Base-by-base conservation (phyloP, 2,888 invertebrate genomes). In the Dinocampus coccinellae region DNA sequence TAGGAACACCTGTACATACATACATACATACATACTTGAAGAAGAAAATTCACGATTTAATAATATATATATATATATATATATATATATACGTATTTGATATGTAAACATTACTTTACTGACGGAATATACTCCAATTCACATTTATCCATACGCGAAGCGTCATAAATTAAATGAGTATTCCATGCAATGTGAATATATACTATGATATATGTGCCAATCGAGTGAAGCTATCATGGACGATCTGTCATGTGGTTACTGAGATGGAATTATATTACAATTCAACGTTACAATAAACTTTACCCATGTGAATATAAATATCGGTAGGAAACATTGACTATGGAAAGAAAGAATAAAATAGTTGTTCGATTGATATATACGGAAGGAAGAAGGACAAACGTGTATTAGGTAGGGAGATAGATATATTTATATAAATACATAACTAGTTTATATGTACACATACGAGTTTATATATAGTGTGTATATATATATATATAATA, bases 1-100 rank as follows among this genome's bases (percentile, higher is more conserved):
- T 85, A 86, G 82, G 84, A 82, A 85, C 86, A 85, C 85, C 85
- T 85, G 86, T 84, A 79, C 76, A 78, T 72, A 70, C 42, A 68
- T 74, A 72, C 36, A 86, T 84, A 79, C 76, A 78, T 72, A 70
- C 42, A 68, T 74, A 72, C 36, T 10, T 33, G 61, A 26, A 1
- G 33, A 72, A 64, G 70, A 62, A 57, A 73, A 75, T 72, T 61
- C 74, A 69, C 26, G 13, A 26, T 24, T 33, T 65, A 61, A 58
- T 65, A 13, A 65, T 52, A 16, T 42, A 70, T 65, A 26, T 36
- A 60, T 34, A 57, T 57, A 42, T 55, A 62, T 9, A 29, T 20
- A n/a, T n/a, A n/a, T n/a, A 65, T 52, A 16, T 42, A 70, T 65
- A 26, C 26, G 52, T 34, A 57, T 22, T 20, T 42, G 24, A 42